Evolutionary conservation across 2,888 invertebrate species (phyloP).

Genomic region (Heliconius cydno): DNA sequence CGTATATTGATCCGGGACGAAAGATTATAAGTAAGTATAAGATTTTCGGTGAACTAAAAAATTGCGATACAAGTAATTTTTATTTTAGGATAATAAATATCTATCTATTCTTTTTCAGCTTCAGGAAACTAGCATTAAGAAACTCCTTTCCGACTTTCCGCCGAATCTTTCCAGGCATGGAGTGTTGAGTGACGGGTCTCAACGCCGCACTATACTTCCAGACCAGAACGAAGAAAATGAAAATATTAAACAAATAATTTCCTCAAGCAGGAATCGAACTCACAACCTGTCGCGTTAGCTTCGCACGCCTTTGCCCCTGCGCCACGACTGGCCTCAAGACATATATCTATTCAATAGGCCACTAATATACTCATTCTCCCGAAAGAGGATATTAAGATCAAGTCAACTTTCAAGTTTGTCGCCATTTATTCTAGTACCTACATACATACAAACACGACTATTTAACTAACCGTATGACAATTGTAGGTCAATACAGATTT

Average conservation of each 20-base stretch:
- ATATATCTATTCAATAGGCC: conserved; percentile 26
- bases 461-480: conserved; percentile 33
- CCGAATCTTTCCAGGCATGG: no score
- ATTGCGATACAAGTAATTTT: not conserved
- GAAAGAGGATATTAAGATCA: conserved; percentile 44
- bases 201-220: no score
- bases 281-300: no score
- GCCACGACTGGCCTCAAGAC: not conserved
- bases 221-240: no score
- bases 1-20: conserved; percentile 16
- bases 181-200: no score
- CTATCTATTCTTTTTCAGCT: not conserved
- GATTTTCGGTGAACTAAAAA: not conserved
- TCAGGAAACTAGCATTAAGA: no score
- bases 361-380: conserved; percentile 33
- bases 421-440: conserved; percentile 26
- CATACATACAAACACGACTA: conserved; percentile 24
- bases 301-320: no score
- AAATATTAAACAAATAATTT: no score
- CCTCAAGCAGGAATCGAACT: no score
- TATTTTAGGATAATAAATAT: not conserved
- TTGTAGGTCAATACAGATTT: conserved; percentile 40
- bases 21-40: not conserved
- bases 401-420: conserved; percentile 41
- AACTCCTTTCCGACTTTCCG: no score